Base-by-base conservation (phyloP, 2,888 invertebrate species). In the Eupeodes luniger region DNA sequence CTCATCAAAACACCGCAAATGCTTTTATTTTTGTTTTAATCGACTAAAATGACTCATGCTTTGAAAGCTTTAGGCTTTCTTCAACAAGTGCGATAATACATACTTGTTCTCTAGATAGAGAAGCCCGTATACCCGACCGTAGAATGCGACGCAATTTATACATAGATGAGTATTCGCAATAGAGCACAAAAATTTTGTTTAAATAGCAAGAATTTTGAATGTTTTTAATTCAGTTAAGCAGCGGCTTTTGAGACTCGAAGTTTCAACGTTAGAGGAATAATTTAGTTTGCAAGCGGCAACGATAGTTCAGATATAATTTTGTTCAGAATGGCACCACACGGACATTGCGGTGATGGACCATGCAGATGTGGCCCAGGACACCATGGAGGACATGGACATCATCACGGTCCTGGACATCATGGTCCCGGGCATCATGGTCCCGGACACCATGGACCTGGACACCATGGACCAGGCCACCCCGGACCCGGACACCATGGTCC, bases 241-340 rank as follows among this genome's bases (percentile, higher is more conserved):
- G 27, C 2, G 27, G 27, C 27, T 27, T 27, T 10, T 34, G 36
- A 11, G 7, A 16, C n/a, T 40, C 47, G 12, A 47, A 34, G 47
- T 69, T 61, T 61, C 75, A 44, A 53, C 27, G 55, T 47, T 11
- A 53, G 19, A 12, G 34, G 14, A 34, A 34, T 34, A 34, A 34
- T 59, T 59, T n/a, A n/a, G 0, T 12, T 44, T 9, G 11, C 10
- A 7, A 10, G 27, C 27, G 27, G 49, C 11, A 10, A 11, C 0
- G 12, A 6, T 5, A 51, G 2, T 27, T 64, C 1, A 27, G 36
- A 12, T 27, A 27, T 27, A 12, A 49, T 11, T 40, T 27, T 7
- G 4, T 55, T 51, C 11, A 44, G 44, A 53, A 81, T 81, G 81
- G 36, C 62, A 76, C 76, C 69, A 36, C 61, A 76, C 53, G 75